A percentile compares a stretch with the other conserved stretches of the same genome.
These are phyloP conservation scores for Cybosia mesomella DNA, from an alignment of 2,888 invertebrate species.

Conservation along the genomic window DNA sequence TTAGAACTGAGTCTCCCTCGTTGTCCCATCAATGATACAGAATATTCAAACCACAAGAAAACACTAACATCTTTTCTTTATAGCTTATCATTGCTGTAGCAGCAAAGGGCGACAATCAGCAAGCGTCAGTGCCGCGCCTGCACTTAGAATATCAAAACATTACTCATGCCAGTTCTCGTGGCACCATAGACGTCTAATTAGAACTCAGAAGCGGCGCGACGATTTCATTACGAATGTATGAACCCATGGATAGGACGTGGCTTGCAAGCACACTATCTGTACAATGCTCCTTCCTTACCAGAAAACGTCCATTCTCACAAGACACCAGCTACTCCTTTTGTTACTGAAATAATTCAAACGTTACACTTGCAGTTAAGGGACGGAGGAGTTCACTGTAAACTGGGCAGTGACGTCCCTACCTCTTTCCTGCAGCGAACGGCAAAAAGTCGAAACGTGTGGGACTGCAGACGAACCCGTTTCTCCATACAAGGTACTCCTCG, in stretches of 20 bases:
- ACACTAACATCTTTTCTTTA: background rate
- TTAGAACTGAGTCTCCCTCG: background rate
- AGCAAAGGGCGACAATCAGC: constrained; percentile 34
- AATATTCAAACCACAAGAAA: background rate
- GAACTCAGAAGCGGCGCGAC: constrained; percentile 63
- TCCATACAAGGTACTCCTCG: constrained; percentile 83
- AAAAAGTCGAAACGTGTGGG: constrained; percentile 86
- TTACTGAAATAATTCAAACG: constrained; percentile 44
- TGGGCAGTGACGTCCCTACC: constrained; percentile 70
- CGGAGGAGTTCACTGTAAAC: constrained; percentile 61
- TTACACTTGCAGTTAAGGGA: constrained; percentile 52
- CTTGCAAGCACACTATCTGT: constrained; percentile 77
- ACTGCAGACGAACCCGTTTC: constrained; percentile 85
- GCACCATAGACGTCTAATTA: constrained; percentile 71
- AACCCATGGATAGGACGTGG: constrained; percentile 71
- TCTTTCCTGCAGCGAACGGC: constrained; percentile 79
- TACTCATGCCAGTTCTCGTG: constrained; percentile 34
- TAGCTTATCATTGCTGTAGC: background rate
- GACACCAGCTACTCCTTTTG: constrained; percentile 65
- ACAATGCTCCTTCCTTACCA: constrained; percentile 76
- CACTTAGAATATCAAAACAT: constrained; percentile 42
- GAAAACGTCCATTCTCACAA: constrained; percentile 61
- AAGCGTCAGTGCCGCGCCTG: constrained; percentile 23
- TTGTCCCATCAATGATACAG: background rate
- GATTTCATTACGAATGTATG: constrained; percentile 83